Evolutionary conservation across 2,113 vertebrate genomes (phyloP), one percentile per base, ranked within the genome.

Genomic region (Rhinoptilus africanus): DNA sequence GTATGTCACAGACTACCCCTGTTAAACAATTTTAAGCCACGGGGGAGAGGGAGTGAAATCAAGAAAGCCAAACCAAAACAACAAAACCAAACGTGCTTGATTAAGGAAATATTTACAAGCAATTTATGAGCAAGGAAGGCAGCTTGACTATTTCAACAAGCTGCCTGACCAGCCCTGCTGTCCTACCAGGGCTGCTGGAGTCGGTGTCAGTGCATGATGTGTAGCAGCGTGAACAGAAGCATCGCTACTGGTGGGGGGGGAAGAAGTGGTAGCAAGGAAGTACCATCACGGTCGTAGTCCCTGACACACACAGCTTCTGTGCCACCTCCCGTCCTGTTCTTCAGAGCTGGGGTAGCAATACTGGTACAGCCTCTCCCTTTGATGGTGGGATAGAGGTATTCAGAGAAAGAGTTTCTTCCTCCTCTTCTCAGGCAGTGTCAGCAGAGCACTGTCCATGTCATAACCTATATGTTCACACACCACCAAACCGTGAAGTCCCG

Each of bases 211-310:
- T 72, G 34, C 27, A 18, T 10, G 35, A 41, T 24, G 23, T 18
- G 15, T 45, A 57, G 68, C 53, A 32, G n/a, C 7, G 26, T 24
- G 32, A 67, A 68, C 57, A 94, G 53, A 83, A 69, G 35, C 34
- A 64, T 50, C 11, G 2, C n/a, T 69, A 2, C 48, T 28, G 1
- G 0, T 3, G 11, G 12, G 6, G 6, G 20, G 7, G 12, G 32
- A 53, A 56, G 66, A 53, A 69, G 18, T 1, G 8, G 37, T 8
- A 80, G 48, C 34, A 53, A 74, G 62, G 35, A 69, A 75, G 34
- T 2, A 35, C 37, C 12, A 7, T 53, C n/a, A 14, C 2, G 4
- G n/a, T 37, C 48, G 24, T 28, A 14, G 14, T 35, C 19, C 47
- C 43, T 79, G 43, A 28, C 20, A 64, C 17, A 45, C n/a, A 14